A percentile compares a stretch with the other conserved stretches of the same genome.
Conservation (phyloP, 1,140 invertebrate genomes). For the Aphelinus atriplicis region DNA sequence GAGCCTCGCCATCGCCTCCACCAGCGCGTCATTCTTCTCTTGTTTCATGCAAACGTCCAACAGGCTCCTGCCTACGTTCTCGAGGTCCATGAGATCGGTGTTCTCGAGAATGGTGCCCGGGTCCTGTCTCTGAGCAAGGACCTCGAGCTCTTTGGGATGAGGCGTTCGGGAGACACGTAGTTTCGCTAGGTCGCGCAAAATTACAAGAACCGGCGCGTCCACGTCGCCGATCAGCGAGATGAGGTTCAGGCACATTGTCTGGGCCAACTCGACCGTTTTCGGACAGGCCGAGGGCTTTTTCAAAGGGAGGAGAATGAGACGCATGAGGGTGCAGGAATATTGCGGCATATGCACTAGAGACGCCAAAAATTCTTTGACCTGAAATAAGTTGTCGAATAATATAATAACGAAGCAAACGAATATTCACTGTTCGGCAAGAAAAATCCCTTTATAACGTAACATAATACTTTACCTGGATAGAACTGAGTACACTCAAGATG, state of each 20-base stretch:
- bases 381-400: conserved; percentile 23
- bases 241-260: conserved; percentile 58
- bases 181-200: conserved; percentile 59
- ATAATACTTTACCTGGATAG: conserved; percentile 56
- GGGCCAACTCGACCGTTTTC: conserved; percentile 55
- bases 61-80: conserved; percentile 56
- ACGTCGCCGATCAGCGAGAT: conserved; percentile 61
- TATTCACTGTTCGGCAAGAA: no score
- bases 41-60: conserved; percentile 58
- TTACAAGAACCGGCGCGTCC: conserved; percentile 58
- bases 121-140: conserved; percentile 47
- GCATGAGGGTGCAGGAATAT: conserved; percentile 62
- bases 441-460: neutral
- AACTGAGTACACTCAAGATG: conserved; percentile 61
- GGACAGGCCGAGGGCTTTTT: conserved; percentile 54
- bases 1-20: conserved; percentile 61
- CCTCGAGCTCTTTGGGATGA: conserved; percentile 49
- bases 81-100: conserved; percentile 55
- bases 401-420: no score
- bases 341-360: conserved; percentile 61
- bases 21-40: conserved; percentile 58
- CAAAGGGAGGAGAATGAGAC: conserved; percentile 60
- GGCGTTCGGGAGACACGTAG: conserved; percentile 51
- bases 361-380: conserved; percentile 60
- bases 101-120: conserved; percentile 54